Base-by-base conservation (phyloP, 2,113 vertebrate species). In the Pteronura brasiliensis region DNA sequence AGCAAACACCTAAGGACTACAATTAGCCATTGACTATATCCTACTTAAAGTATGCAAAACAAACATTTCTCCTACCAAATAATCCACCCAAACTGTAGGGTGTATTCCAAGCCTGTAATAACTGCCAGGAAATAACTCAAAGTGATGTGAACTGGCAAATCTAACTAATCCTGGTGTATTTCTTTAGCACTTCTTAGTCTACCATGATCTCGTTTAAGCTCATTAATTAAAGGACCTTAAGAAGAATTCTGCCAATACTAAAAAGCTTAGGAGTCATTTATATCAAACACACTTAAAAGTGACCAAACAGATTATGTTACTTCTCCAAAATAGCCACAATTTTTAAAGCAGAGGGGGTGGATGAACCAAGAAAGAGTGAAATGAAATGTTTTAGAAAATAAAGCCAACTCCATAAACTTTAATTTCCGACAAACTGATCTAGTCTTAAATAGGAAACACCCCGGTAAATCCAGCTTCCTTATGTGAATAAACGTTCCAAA, bases 181-280 rank as follows among this genome's bases (percentile, higher is more conserved):
- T 98, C 98, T 98, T 98, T 97, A 99, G 98, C 98, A 98, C 98
- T 99, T 99, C 99, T 99, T 98, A 98, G 98, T 97, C 77, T 95
- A 98, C 97, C 98, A 96, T 98, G 98, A 99, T 99, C 99, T 98
- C 96, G 95, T 97, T 98, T 99, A 99, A 99, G 99, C 99, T 99
- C 98, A 99, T 99, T 99, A 99, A 99, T 99, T 99, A 99, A 98
- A 99, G 97, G 98, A 99, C 98, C 97, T 98, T 98, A 99, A 98
- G 98, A 99, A 98, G 99, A 99, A 98, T 98, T 98, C 97, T 98
- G 98, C 96, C 98, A 98, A 87, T 98, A 98, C 98, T 98, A 98
- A 98, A 98, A 98, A 98, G 98, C 98, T 98, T 98, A 98, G 98
- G 90, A 97, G 97, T 98, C 97, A 98, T 98, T 98, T 98, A 98